A percentile compares a stretch with the other conserved stretches of the same genome.
Evolutionary conservation across 2,113 vertebrate genomes (phyloP).

Genomic region (Pterophyllum scalare): DNA sequence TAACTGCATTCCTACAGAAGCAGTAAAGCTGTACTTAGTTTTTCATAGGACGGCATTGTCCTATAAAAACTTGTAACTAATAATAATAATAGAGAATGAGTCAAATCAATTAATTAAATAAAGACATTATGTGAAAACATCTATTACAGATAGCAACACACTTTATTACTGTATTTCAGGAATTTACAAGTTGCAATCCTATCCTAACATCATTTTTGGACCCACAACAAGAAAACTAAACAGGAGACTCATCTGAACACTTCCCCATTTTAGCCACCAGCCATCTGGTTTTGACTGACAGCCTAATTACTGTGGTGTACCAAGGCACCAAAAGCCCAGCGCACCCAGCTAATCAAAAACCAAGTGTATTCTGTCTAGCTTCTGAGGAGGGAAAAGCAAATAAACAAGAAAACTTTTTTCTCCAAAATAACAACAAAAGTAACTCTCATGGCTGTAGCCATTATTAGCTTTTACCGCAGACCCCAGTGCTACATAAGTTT

Average conservation of each 20-base stretch:
- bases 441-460: constrained; percentile 8
- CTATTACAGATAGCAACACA: background rate
- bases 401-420: constrained; percentile 57
- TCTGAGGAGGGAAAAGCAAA: constrained; percentile 41
- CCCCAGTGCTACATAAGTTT: background rate
- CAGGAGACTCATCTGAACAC: constrained; percentile 55
- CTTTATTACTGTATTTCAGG: background rate
- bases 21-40: background rate
- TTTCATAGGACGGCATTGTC: background rate
- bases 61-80: background rate
- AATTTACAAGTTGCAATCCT: background rate
- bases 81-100: background rate
- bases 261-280: constrained; percentile 57
- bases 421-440: constrained; percentile 40
- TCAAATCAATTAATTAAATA: background rate
- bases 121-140: background rate
- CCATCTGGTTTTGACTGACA: constrained; percentile 79
- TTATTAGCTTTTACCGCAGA: constrained; percentile 32
- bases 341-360: constrained; percentile 77
- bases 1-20: background rate
- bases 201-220: constrained; percentile 22
- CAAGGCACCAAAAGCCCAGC: constrained; percentile 67
- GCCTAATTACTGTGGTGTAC: constrained; percentile 76
- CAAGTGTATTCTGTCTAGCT: constrained; percentile 56
- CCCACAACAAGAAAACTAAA: constrained; percentile 39